Evolutionary conservation across 2,888 invertebrate genomes (phyloP), one percentile per base, ranked within the genome.

Genomic region (Xestia c-nigrum): DNA sequence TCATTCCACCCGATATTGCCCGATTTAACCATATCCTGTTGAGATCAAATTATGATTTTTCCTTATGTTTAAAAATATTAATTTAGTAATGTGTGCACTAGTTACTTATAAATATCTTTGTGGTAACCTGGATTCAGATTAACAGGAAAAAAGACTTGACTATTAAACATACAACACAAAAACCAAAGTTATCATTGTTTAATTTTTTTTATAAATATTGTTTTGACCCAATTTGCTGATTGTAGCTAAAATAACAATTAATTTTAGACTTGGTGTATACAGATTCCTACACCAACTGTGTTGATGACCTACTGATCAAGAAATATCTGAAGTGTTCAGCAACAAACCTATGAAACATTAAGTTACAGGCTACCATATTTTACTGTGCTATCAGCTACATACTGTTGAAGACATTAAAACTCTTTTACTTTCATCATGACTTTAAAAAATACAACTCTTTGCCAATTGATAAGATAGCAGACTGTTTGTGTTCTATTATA

Each of bases 401-500:
- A 52, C 43, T 52, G 19, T 3, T n/a, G 61, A 12, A 38, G 14
- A 14, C 4, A 7, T 31, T n/a, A 16, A 52, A 16, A 1, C n/a
- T 19, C 6, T 4, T 24, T 72, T 40, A 19, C 1, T 67, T 16
- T 57, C 55, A 31, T 65, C 1, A 10, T 50, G 1, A 38, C 6
- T 78, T n/a, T 16, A 16, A 31, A 38, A 40, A 31, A 24, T 14
- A 38, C 14, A 46, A 21, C 52, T 52, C 16, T 52, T 57, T 64
- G 50, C 14, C 21, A 65, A 52, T 46, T 78, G 21, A n/a, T 61
- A 73, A 47, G 7, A 40, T 59, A 55, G 10, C 10, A 52, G 40
- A 66, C 16, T 31, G 1, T 47, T 40, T 50, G 46, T 64, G 21
- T 43, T 57, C 6, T 10, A 24, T 16, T 2, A 14, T 65, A 73